Evolutionary conservation across 2,113 vertebrate genomes (phyloP).

Genomic region (Brachyistius frenatus): DNA sequence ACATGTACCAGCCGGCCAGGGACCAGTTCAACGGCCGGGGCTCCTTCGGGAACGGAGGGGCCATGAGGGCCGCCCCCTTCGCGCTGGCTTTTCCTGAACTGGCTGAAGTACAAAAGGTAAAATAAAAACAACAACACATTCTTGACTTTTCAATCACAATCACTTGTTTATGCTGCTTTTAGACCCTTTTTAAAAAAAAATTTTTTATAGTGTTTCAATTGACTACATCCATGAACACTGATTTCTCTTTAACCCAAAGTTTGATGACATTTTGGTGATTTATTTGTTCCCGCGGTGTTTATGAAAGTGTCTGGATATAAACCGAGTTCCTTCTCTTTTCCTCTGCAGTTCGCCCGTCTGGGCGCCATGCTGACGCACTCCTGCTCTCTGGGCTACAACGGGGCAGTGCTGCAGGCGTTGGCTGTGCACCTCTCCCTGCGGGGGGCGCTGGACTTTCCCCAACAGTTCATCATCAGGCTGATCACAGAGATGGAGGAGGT

Average conservation of each 20-base stretch:
- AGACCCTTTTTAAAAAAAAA: not conserved
- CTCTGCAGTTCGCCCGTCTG: slow-evolving; percentile 87
- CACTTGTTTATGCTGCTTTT: not conserved
- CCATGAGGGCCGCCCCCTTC: slow-evolving; percentile 95
- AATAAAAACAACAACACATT: too few species aligned
- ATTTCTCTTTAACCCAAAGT: too few species aligned
- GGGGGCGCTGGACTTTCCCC: slow-evolving; percentile 85
- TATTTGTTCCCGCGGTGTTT: not conserved
- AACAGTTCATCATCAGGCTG: slow-evolving; percentile 90
- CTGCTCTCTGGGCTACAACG: slow-evolving; percentile 97
- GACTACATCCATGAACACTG: too few species aligned
- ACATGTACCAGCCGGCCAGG: slow-evolving; percentile 93
- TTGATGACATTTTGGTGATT: too few species aligned
- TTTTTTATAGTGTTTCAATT: too few species aligned
- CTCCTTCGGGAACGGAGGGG: slow-evolving; percentile 96
- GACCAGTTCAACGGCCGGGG: slow-evolving; percentile 96
- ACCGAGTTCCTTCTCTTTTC: not conserved
- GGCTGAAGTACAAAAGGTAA: slow-evolving; percentile 90
- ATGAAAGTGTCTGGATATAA: not conserved
- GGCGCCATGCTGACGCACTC: slow-evolving; percentile 95
- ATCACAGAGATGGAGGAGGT: slow-evolving; percentile 95
- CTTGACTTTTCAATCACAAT: not conserved
- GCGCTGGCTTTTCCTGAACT: slow-evolving; percentile 86
- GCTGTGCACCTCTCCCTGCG: slow-evolving; percentile 94
- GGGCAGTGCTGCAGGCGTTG: slow-evolving; percentile 94